These are phyloP conservation scores for Coenonympha arcania DNA, from an alignment of 2,888 invertebrate genomes.

Conservation along the genomic window DNA sequence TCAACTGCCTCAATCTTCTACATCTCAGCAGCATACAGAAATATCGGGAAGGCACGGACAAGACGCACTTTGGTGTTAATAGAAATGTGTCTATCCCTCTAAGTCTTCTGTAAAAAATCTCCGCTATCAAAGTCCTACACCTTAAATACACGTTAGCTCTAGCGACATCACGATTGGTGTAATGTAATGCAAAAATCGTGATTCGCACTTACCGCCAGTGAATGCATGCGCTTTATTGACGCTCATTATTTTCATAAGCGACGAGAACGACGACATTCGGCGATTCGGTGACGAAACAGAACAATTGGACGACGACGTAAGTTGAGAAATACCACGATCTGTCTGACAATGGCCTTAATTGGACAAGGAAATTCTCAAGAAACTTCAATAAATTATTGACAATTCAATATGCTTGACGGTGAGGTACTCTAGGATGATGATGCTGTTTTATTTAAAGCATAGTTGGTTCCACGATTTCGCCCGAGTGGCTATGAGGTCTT, in stretches of 20 bases:
- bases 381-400: background rate
- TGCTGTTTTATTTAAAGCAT: no score
- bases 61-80: background rate
- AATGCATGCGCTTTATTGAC: conserved; percentile 40
- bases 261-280: conserved; percentile 28
- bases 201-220: conserved; percentile 36
- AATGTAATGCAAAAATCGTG: conserved; percentile 49
- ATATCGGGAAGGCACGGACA: no score
- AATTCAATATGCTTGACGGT: no score
- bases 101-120: background rate
- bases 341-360: background rate
- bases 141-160: conserved; percentile 8
- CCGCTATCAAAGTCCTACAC: conserved; percentile 4
- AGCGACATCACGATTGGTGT: conserved; percentile 17
- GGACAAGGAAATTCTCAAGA: background rate
- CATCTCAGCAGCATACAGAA: no score
- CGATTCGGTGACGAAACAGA: conserved; percentile 2
- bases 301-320: background rate
- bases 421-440: no score
- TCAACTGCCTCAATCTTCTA: no score
- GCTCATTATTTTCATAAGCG: conserved; percentile 42
- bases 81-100: no score
- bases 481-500: no score
- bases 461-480: no score
- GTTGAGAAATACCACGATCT: background rate